Evolutionary conservation across 1,140 invertebrate genomes (phyloP).

Genomic region (Musca domestica): DNA sequence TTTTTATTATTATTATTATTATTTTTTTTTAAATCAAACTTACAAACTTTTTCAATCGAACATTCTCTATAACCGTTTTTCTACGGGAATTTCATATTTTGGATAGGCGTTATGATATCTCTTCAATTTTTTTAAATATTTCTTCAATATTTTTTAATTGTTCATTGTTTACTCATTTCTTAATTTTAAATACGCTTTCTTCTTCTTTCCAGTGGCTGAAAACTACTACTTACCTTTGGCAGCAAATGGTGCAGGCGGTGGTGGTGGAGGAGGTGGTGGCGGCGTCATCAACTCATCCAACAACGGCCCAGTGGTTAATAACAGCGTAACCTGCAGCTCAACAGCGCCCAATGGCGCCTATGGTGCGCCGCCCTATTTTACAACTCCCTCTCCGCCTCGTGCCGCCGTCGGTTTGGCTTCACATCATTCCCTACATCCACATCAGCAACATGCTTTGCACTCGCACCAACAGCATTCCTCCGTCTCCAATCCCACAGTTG

Average conservation of each 20-base stretch:
- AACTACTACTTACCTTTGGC: slow-evolving; percentile 42
- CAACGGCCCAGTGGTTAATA: slow-evolving; percentile 22
- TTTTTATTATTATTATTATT: too few relatives aligned
- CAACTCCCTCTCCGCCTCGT: slow-evolving; percentile 46
- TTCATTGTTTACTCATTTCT: too few relatives aligned
- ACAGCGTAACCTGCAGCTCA: slow-evolving; percentile 29
- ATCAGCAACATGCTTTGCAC: slow-evolving; percentile 38
- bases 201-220: slow-evolving; percentile 39
- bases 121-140: too few relatives aligned
- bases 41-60: too few relatives aligned
- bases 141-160: too few relatives aligned
- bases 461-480: slow-evolving; percentile 29
- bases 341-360: slow-evolving; percentile 32
- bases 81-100: too few relatives aligned
- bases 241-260: slow-evolving; percentile 24
- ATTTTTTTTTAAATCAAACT: too few relatives aligned
- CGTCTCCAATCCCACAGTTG: slow-evolving; percentile 39
- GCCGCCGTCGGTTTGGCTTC: slow-evolving; percentile 32
- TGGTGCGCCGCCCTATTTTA: slow-evolving; percentile 49
- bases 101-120: too few relatives aligned
- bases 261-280: slow-evolving; percentile 32
- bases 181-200: too few relatives aligned
- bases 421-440: slow-evolving; percentile 49
- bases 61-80: too few relatives aligned
- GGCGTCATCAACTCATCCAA: slow-evolving; percentile 1